Conservation (phyloP, 2,113 vertebrate genomes). For the Smithornis capensis region DNA sequence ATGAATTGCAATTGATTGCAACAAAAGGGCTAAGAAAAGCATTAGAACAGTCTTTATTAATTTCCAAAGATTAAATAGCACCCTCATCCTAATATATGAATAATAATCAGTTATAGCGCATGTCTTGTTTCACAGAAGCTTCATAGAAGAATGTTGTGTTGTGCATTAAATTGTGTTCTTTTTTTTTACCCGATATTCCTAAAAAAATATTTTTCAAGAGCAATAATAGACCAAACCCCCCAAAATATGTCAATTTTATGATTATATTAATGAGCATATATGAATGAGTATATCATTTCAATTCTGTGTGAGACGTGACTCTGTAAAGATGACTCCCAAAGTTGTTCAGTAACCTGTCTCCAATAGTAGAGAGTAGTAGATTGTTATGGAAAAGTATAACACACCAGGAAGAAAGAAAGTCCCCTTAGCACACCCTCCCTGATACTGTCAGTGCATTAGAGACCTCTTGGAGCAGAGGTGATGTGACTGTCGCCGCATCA, state of each 20-base stretch:
- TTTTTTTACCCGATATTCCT: background rate
- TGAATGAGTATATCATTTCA: background rate
- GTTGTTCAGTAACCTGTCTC: background rate
- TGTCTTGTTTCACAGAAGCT: background rate
- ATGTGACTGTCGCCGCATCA: accelerated
- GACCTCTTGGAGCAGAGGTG: background rate
- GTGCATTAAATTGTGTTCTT: background rate
- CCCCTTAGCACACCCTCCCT: background rate
- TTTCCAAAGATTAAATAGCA: background rate
- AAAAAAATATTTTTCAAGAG: background rate
- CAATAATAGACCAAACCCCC: background rate
- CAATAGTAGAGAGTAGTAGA: accelerated
- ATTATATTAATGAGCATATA: too few species aligned
- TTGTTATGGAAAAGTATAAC: accelerated
- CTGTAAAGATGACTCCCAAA: background rate
- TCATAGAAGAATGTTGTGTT: accelerated
- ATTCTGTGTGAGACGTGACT: background rate
- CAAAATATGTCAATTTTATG: background rate
- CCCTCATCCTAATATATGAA: too few species aligned
- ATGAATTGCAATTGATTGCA: background rate
- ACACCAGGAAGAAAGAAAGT: background rate
- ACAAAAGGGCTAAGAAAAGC: background rate
- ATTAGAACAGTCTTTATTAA: background rate
- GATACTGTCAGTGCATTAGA: background rate
- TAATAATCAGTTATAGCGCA: background rate